Percentiles rank a stretch among this genome's conserved stretches.
phyloP scores from a whole-genome alignment of 2,113 vertebrate species.

The Pollimyrus isidori region DNA sequence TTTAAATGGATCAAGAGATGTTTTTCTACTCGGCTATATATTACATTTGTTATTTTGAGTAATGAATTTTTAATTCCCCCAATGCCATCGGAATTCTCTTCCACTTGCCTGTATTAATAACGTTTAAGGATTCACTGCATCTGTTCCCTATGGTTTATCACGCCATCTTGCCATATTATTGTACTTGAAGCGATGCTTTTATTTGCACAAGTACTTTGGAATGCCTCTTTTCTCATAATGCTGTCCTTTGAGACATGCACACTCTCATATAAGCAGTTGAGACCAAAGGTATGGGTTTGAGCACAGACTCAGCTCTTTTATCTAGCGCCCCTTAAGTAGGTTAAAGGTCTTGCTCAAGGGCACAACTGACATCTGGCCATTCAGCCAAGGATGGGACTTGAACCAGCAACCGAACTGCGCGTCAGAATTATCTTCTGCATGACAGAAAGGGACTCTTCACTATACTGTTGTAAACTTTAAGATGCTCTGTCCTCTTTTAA shows the following conservation, averaged over 20 bases:
- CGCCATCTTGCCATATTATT: not conserved
- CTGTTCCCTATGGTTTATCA: not conserved
- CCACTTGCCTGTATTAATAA: not conserved
- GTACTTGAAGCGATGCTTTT: not conserved
- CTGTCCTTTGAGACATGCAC: not conserved
- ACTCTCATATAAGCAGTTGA: not conserved
- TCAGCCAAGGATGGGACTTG: not conserved
- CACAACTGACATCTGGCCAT: not conserved
- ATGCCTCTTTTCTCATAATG: not conserved
- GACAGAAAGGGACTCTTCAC: not conserved
- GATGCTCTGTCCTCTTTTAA: not conserved
- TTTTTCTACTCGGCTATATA: not conserved
- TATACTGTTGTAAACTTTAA: not conserved
- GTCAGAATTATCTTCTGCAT: not conserved
- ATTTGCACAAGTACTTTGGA: not conserved
- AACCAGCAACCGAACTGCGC: not conserved
- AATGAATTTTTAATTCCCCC: conserved; percentile 8
- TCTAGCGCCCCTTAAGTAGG: not conserved
- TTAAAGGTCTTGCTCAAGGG: not conserved
- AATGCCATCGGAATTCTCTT: not conserved
- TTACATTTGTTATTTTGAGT: conserved; percentile 12
- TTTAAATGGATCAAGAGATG: not conserved
- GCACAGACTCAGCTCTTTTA: not conserved
- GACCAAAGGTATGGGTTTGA: not conserved
- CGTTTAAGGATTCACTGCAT: not conserved